A percentile compares a stretch with the other conserved stretches of the same genome.
These are phyloP conservation scores for Crocuta crocuta DNA, from an alignment of 2,113 vertebrate genomes.

Conservation along the genomic window DNA sequence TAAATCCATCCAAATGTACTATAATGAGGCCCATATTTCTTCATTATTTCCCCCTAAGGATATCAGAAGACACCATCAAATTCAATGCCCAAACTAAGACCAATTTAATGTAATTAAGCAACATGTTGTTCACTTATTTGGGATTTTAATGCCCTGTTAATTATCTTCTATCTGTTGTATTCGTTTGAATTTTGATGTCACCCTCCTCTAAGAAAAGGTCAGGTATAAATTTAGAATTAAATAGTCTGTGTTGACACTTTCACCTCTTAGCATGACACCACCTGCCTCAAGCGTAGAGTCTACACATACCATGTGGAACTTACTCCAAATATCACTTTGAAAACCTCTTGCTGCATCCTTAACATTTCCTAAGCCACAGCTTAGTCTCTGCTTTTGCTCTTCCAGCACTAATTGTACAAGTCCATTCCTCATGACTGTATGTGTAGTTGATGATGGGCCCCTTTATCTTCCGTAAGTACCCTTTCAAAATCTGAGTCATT, in stretches of 20 bases:
- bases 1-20: neutral
- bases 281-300: neutral
- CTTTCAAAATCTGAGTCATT: neutral
- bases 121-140: neutral
- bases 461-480: neutral
- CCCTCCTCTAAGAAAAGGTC: neutral
- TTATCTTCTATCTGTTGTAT: neutral
- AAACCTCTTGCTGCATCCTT: neutral
- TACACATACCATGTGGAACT: accelerated
- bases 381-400: neutral
- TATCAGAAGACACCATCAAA: neutral
- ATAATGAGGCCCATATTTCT: neutral
- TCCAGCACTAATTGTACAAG: neutral
- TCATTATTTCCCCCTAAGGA: neutral
- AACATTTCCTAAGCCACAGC: neutral
- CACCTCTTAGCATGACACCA: neutral
- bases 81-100: neutral
- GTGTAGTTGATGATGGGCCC: neutral
- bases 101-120: neutral
- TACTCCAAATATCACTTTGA: neutral
- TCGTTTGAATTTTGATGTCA: neutral
- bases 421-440: too few relatives aligned
- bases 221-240: too few relatives aligned
- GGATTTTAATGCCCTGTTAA: neutral
- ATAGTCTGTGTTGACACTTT: neutral